Percentiles rank a stretch among this genome's conserved stretches.
phyloP scores from a whole-genome alignment of 1,140 invertebrate species.

The Goniozus legneri region DNA sequence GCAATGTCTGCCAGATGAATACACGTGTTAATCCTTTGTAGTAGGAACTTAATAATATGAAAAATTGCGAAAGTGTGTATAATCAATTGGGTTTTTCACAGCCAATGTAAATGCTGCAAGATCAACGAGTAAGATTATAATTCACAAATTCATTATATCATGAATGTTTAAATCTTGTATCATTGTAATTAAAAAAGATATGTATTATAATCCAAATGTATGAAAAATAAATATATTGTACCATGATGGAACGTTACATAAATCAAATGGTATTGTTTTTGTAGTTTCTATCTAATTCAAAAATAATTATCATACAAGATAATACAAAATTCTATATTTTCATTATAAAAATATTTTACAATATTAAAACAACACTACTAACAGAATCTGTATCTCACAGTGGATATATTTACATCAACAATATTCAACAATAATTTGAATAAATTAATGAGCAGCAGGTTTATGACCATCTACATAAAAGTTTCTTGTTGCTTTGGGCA shows the following conservation, averaged over 20 bases:
- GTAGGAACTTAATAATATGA: constrained; percentile 12
- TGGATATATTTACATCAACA: constrained; percentile 18
- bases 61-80: constrained; percentile 14
- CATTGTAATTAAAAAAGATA: constrained; percentile 44
- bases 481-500: constrained; percentile 91
- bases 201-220: constrained; percentile 43
- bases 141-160: constrained; percentile 43
- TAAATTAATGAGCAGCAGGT: constrained; percentile 78
- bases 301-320: not conserved
- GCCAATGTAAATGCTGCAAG: constrained; percentile 29
- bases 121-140: constrained; percentile 37
- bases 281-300: no score
- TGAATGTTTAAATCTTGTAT: constrained; percentile 49
- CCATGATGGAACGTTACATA: constrained; percentile 26
- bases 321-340: constrained; percentile 1
- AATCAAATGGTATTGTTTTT: constrained; percentile 2
- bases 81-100: constrained; percentile 19
- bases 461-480: constrained; percentile 99
- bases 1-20: constrained; percentile 12
- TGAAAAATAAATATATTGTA: constrained; percentile 49
- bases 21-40: constrained; percentile 16
- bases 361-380: constrained; percentile 2
- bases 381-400: no score
- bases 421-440: constrained; percentile 1
- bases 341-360: constrained; percentile 9